Conservation (phyloP, 2,888 invertebrate genomes). For the Apodemia zela region DNA sequence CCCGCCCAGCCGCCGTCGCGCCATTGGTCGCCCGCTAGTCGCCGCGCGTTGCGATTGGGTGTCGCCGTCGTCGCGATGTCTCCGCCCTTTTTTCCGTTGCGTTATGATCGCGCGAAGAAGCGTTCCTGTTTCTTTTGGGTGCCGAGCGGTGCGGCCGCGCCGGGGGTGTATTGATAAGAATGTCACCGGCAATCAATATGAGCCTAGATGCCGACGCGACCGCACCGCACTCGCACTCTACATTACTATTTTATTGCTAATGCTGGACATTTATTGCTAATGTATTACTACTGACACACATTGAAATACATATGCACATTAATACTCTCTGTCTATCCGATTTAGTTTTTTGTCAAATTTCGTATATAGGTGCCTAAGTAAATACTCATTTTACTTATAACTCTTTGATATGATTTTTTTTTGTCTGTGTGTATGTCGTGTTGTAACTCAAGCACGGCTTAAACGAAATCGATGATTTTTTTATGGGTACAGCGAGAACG, state of each 20-base stretch:
- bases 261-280: background rate
- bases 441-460: no score
- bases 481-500: no score
- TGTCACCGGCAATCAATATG: constrained; percentile 84
- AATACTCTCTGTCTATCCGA: no score
- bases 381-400: no score
- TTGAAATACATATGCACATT: no score
- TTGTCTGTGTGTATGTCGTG: no score
- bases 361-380: no score
- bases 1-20: constrained; percentile 59
- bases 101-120: constrained; percentile 76
- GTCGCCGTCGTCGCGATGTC: constrained; percentile 57
- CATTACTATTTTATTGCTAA: background rate
- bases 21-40: constrained; percentile 65
- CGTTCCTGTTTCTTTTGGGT: constrained; percentile 82
- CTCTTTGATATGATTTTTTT: no score
- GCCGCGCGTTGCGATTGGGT: constrained; percentile 55
- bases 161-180: constrained; percentile 82
- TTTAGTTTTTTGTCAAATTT: no score
- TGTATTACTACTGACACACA: no score
- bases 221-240: constrained; percentile 23
- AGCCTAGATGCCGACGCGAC: constrained; percentile 58
- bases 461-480: no score
- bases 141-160: constrained; percentile 66
- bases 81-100: constrained; percentile 77